Percentiles rank a stretch among this genome's conserved stretches.
Conservation (phyloP, 1,140 invertebrate species). For the Leptopilina boulardi region DNA sequence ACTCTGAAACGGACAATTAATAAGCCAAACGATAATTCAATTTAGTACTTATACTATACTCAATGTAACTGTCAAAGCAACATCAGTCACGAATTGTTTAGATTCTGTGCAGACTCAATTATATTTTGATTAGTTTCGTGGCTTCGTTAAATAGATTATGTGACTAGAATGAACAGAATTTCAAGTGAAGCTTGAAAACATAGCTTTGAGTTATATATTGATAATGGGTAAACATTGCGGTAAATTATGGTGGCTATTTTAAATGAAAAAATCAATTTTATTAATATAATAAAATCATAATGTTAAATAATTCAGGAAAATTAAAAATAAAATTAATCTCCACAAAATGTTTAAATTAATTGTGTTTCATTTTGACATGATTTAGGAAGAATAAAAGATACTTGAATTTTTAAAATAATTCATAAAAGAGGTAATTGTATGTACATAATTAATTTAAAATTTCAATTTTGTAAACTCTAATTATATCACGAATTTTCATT, state of each 20-base stretch:
- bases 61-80: neutral
- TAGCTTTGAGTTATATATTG: neutral
- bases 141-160: neutral
- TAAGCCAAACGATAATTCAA: slow-evolving; percentile 46
- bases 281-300: too few species aligned
- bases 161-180: neutral
- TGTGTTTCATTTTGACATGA: too few species aligned
- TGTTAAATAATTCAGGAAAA: too few species aligned
- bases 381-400: too few species aligned
- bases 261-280: neutral
- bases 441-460: too few species aligned
- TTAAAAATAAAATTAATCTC: too few species aligned
- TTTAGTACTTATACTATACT: slow-evolving; percentile 36
- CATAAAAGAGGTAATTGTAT: too few species aligned
- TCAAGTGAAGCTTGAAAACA: neutral
- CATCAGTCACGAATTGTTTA: neutral
- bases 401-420: too few species aligned
- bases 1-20: slow-evolving; percentile 48
- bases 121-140: slow-evolving; percentile 5
- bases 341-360: too few species aligned
- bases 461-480: too few species aligned
- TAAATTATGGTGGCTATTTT: neutral
- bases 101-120: neutral
- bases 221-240: neutral
- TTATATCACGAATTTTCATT: too few species aligned